These are phyloP conservation scores for Melanostigma gelatinosum DNA, from an alignment of 2,113 vertebrate species.

Conservation along the genomic window DNA sequence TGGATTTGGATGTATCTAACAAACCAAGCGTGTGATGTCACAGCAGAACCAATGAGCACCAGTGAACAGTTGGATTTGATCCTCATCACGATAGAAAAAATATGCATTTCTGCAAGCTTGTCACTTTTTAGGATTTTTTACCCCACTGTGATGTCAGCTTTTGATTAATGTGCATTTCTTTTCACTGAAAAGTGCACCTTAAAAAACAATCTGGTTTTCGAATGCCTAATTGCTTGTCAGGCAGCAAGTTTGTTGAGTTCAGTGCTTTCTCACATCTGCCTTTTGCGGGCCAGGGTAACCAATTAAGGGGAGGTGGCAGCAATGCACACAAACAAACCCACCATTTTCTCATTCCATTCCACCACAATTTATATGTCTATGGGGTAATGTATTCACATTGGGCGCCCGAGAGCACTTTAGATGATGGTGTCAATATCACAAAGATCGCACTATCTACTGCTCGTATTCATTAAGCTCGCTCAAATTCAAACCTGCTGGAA, in stretches of 20 bases:
- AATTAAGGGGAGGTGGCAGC: conserved; percentile 49
- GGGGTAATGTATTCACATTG: conserved; percentile 59
- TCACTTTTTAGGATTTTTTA: not conserved
- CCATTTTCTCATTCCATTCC: conserved; percentile 45
- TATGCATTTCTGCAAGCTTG: conserved; percentile 9
- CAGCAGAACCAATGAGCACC: conserved; percentile 9
- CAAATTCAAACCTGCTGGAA: conserved; percentile 24
- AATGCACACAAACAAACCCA: conserved; percentile 35
- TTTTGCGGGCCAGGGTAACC: conserved; percentile 29
- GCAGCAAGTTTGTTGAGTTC: conserved; percentile 39
- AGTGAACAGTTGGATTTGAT: not conserved
- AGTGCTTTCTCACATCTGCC: conserved; percentile 49
- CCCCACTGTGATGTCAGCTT: not conserved
- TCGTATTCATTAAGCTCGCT: conserved; percentile 43
- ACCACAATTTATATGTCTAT: conserved; percentile 41
- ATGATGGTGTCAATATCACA: conserved; percentile 55
- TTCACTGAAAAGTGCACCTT: conserved; percentile 20
- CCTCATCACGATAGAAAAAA: conserved; percentile 5
- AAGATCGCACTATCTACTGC: conserved; percentile 35
- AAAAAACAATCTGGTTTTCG: not conserved
- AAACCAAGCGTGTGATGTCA: conserved; percentile 13
- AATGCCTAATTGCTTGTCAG: conserved; percentile 60
- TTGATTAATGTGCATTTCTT: conserved; percentile 13
- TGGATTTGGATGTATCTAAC: conserved; percentile 6
- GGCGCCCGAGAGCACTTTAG: conserved; percentile 62